Percentiles rank a stretch among this genome's conserved stretches.
Evolutionary conservation across 2,113 vertebrate species (phyloP).

Genomic region (Cettia cetti): DNA sequence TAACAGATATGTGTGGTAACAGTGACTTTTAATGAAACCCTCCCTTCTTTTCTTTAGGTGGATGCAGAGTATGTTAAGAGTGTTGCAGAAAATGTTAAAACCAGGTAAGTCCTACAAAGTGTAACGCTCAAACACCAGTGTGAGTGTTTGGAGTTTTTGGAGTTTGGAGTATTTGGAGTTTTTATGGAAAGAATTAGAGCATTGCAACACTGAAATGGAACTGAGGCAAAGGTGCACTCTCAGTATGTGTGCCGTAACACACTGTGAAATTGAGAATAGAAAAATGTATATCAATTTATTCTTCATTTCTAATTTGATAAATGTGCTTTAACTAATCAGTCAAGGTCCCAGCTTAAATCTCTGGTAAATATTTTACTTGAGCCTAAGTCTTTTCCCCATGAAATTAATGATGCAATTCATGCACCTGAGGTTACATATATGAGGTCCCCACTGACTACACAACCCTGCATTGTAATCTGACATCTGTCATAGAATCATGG

Average conservation of each 20-base stretch:
- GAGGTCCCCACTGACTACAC: neutral
- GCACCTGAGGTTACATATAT: neutral
- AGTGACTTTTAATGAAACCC: neutral
- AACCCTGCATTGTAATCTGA: neutral
- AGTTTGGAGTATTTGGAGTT: neutral
- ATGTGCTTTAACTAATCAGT: neutral
- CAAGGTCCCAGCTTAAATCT: neutral
- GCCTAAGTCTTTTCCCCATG: neutral
- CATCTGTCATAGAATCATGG: neutral
- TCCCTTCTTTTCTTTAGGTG: conserved; percentile 67
- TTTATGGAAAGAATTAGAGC: neutral
- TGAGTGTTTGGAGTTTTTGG: neutral
- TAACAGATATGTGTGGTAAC: neutral
- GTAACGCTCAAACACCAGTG: neutral
- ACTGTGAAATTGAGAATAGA: neutral
- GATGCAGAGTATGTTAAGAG: conserved; percentile 71
- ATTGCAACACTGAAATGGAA: neutral
- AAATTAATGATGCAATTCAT: neutral
- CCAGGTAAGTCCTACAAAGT: conserved; percentile 71
- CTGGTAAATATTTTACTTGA: neutral
- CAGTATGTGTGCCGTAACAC: neutral
- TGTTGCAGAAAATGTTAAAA: conserved; percentile 72
- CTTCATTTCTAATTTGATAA: neutral
- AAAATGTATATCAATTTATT: neutral
- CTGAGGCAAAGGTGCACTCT: neutral